Base-by-base conservation (phyloP, 92 coral and sea anemone species). In the Epizoanthus stellaris region DNA sequence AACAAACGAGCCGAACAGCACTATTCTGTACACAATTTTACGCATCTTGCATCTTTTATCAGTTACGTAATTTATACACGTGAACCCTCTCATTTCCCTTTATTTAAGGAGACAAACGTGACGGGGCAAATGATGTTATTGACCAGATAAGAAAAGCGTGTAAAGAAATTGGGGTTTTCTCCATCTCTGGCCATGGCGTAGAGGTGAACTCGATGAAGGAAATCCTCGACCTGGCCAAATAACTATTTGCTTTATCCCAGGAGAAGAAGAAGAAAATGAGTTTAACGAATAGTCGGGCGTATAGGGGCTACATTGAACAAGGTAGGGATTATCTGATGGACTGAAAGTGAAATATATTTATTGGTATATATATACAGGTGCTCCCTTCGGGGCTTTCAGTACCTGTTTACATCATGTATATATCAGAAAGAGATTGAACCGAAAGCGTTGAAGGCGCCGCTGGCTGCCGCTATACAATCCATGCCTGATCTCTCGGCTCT, bases 301-400 rank as follows among this genome's bases (percentile, higher is more conserved):
- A 89, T 70, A 74, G 92, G 53, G 95, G 95, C 49, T 92, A 86
- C 62, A 90, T 92, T 43, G 80, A 86, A 39, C 75, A 85, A 80
- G 92, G 95, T 92, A 43, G 25, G 83, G 17, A 9, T 52, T 11
- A 52, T 52, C 56, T 9, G 12, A 52, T 52, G 15, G 10, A 11
- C 56, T 52, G 56, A 10, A 52, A 52, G 36, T 30, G 36, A 30
- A 30, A 30, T 30, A 0, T 30, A 1, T 23, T 23, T 23, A 23
- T 23, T 23, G 53, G 95, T 23, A 23, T 23, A 23, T 23, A 23
- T 23, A 23, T 23, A 0, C 25, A 23, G 25, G 25, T 23, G 0
- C 25, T 23, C 25, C 25, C 25, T 0, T 23, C 25, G 25, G 25
- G 25, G 25, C 25, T 23, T 23, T 23, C 25, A 23, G 25, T 23